Percentiles rank a stretch among this genome's conserved stretches.
Evolutionary conservation across 1,140 invertebrate genomes (phyloP).

Genomic region (Drosophila parabipectinata): DNA sequence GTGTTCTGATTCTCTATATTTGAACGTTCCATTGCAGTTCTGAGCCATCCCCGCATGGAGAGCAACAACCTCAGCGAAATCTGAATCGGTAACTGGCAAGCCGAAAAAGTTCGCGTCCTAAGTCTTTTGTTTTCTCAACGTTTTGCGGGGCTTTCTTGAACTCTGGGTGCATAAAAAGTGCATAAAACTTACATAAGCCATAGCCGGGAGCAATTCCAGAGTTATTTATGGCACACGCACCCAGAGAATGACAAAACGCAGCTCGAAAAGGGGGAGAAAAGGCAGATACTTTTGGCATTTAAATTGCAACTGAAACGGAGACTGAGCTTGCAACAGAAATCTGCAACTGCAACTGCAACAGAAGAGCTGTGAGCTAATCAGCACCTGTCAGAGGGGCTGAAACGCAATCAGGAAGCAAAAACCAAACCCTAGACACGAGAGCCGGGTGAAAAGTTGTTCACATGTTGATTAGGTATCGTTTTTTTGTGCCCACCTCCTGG

Average conservation of each 20-base stretch:
- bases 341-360: conserved; percentile 24
- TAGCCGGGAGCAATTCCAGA: conserved; percentile 8
- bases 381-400: conserved; percentile 65
- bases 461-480: conserved; percentile 65
- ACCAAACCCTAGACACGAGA: conserved; percentile 24
- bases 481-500: neutral
- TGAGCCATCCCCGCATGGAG: neutral
- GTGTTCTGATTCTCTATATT: neutral
- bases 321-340: conserved; percentile 13
- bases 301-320: conserved; percentile 25
- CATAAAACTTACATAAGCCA: conserved; percentile 30
- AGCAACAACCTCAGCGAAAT: conserved; percentile 5
- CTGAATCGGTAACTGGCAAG: conserved; percentile 19
- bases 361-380: conserved; percentile 57
- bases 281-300: conserved; percentile 32
- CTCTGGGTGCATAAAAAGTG: neutral
- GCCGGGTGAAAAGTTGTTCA: conserved; percentile 11
- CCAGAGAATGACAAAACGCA: conserved; percentile 48
- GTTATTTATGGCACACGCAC: conserved; percentile 66
- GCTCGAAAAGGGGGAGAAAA: conserved; percentile 6
- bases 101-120: conserved; percentile 59
- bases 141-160: neutral
- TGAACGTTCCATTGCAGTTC: neutral
- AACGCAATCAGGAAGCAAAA: conserved; percentile 71
- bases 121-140: conserved; percentile 61